These are phyloP conservation scores for Tiphia femorata DNA, from an alignment of 2,888 invertebrate genomes.

Conservation along the genomic window DNA sequence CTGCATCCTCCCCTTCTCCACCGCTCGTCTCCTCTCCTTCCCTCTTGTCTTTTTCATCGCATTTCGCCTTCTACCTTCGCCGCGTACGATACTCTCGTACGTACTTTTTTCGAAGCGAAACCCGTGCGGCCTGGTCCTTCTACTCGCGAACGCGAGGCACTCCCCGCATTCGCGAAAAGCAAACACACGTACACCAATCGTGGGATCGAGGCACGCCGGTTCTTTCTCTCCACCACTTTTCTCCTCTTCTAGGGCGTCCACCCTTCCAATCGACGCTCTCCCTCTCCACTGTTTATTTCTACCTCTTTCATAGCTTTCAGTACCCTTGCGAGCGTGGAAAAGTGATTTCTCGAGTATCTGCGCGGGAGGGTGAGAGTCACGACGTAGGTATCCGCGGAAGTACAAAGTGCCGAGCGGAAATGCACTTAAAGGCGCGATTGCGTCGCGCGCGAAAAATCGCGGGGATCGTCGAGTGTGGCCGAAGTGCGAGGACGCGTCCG, in stretches of 20 bases:
- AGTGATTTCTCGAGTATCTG: constrained; percentile 12
- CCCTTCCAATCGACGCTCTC: not conserved
- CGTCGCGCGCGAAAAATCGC: too few relatives aligned
- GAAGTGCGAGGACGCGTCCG: too few relatives aligned
- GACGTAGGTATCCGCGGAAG: constrained; percentile 16
- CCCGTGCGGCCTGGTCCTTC: too few relatives aligned
- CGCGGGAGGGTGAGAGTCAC: constrained; percentile 10
- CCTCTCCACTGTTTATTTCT: constrained; percentile 12
- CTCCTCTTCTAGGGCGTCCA: not conserved
- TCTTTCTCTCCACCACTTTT: constrained; percentile 12
- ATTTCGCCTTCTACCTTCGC: not conserved
- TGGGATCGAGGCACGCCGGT: constrained; percentile 24
- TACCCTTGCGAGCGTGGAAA: constrained; percentile 2
- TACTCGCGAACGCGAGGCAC: not conserved
- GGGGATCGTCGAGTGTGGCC: too few relatives aligned
- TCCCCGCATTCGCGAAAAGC: constrained; percentile 10
- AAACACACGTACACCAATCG: constrained; percentile 12
- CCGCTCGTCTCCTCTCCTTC: not conserved
- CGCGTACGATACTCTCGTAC: not conserved
- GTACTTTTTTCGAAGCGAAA: not conserved
- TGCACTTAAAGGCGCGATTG: not conserved
- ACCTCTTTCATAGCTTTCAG: constrained; percentile 7
- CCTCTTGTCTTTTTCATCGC: not conserved
- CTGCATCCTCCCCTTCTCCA: not conserved
- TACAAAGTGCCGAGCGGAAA: constrained; percentile 8